Conservation (phyloP, 2,797 vertebrate genomes). For the Liasis olivaceus region DNA sequence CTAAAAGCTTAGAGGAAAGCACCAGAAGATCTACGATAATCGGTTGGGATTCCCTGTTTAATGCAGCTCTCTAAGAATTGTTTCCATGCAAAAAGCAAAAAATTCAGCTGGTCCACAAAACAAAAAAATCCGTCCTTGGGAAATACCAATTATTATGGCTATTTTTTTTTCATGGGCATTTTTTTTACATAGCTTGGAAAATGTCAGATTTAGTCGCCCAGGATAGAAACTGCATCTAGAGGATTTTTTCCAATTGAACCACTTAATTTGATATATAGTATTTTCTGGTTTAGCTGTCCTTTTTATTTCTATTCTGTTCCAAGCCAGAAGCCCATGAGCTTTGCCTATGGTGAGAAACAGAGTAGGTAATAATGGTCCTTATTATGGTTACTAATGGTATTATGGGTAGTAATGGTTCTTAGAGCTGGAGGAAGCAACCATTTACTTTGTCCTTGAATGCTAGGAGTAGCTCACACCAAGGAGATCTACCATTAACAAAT, state of each 20-base stretch:
- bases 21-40: neutral
- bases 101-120: neutral
- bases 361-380: neutral
- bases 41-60: neutral
- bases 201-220: neutral
- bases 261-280: neutral
- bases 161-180: neutral
- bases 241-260: neutral
- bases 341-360: neutral
- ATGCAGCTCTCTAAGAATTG: neutral
- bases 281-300: neutral
- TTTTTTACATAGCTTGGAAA: neutral
- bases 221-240: neutral
- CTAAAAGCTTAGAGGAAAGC: neutral
- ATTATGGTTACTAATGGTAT: too few species aligned
- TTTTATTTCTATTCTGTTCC: neutral
- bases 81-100: neutral
- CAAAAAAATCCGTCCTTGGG: neutral
- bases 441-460: neutral
- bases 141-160: neutral
- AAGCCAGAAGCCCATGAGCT: neutral
- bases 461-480: neutral
- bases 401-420: neutral
- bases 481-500: neutral
- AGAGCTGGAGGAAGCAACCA: neutral